Evolutionary conservation across 2,888 invertebrate species (phyloP).

Genomic region (Sarcophaga variegata): DNA sequence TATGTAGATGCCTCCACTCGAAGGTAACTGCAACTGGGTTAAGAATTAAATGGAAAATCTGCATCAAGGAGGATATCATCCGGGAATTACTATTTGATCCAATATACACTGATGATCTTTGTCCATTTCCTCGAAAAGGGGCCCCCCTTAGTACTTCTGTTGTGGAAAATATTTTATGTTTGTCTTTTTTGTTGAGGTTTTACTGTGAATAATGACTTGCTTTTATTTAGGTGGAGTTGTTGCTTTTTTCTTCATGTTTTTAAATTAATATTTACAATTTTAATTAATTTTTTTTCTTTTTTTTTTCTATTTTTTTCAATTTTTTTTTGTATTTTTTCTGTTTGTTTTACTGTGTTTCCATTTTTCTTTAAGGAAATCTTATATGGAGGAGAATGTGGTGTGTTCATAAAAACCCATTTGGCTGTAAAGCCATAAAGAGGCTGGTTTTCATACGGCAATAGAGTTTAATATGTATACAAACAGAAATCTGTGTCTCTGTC

Average conservation of each 20-base stretch:
- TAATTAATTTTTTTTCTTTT: slow-evolving; percentile 36
- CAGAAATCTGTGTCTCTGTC: slow-evolving; percentile 15
- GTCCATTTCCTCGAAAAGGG: no score
- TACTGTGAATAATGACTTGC: slow-evolving; percentile 37
- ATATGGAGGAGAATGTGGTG: slow-evolving; percentile 53
- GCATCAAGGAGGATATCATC: no score
- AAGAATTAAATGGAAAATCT: no score
- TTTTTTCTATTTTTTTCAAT: background rate
- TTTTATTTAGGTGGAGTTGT: slow-evolving; percentile 24
- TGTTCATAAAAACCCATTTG: slow-evolving; percentile 23
- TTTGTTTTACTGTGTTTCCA: slow-evolving; percentile 13
- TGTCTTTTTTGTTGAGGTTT: background rate
- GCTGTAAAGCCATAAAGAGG: slow-evolving; percentile 26
- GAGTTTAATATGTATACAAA: no score
- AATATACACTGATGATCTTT: no score
- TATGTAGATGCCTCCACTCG: no score
- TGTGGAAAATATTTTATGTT: background rate
- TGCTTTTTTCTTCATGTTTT: slow-evolving; percentile 34
- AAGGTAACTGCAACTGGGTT: no score
- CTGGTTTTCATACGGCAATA: background rate
- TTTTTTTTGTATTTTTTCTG: slow-evolving; percentile 7
- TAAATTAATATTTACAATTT: slow-evolving; percentile 57
- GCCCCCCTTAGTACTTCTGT: no score
- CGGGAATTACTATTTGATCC: no score
- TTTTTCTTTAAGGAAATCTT: slow-evolving; percentile 66